A percentile compares a stretch with the other conserved stretches of the same genome.
Evolutionary conservation across 2,888 invertebrate species (phyloP).

Genomic region (Erebia aethiops): DNA sequence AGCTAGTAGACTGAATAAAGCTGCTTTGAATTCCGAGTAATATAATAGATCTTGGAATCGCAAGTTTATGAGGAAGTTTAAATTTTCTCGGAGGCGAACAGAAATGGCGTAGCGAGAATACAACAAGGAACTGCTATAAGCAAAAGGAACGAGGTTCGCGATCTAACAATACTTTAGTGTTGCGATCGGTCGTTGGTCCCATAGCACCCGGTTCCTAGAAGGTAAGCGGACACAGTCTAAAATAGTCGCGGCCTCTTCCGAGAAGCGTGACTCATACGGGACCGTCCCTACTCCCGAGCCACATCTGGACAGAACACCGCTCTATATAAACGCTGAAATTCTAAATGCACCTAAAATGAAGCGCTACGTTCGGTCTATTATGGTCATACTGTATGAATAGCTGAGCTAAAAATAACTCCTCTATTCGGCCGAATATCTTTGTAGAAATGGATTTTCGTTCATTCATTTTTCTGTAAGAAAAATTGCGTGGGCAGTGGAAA

Average conservation of each 20-base stretch:
- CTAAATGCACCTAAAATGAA: conserved; percentile 52
- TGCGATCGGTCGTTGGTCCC: conserved; percentile 81
- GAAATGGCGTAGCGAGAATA: conserved; percentile 59
- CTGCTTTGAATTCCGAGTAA: conserved; percentile 1
- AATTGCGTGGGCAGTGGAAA: conserved; percentile 21
- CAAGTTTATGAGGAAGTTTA: conserved; percentile 25
- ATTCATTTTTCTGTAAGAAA: conserved; percentile 27
- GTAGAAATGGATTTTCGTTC: conserved; percentile 24
- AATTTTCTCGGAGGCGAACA: conserved; percentile 53
- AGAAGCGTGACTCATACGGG: conserved; percentile 75
- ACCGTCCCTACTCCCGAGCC: conserved; percentile 68
- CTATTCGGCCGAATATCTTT: conserved; percentile 22
- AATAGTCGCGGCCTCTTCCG: conserved; percentile 79
- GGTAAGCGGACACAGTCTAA: conserved; percentile 81
- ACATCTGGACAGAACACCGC: conserved; percentile 70
- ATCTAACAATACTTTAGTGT: conserved; percentile 78
- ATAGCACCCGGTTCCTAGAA: conserved; percentile 74
- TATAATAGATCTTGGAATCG: conserved; percentile 17
- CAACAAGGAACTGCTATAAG: conserved; percentile 61
- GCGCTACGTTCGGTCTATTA: conserved; percentile 37
- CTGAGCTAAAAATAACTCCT: conserved; percentile 27
- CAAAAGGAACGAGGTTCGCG: conserved; percentile 67
- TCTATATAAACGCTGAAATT: conserved; percentile 48
- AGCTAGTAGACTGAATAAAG: not conserved
- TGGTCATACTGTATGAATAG: conserved; percentile 32